Evolutionary conservation across 2,797 vertebrate genomes (phyloP), one percentile per base, ranked within the genome.

Genomic region (Mus minutoides): DNA sequence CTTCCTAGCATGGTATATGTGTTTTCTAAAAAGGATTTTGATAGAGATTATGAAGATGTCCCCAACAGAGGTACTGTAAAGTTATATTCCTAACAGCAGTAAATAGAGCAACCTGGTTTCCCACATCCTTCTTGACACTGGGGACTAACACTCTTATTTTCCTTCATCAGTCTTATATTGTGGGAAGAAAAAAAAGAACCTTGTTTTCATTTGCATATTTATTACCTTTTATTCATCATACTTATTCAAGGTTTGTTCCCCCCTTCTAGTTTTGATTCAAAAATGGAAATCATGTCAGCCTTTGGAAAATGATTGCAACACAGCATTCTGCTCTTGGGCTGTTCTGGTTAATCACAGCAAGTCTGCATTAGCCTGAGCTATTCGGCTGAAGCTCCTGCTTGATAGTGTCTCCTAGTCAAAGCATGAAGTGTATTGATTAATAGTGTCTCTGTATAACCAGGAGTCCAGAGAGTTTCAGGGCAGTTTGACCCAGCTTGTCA

Each of bases 161-260:
- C 93, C 95, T 96, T 90, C 73, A 93, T 92, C 78, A 91, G 82
- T 83, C 34, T 94, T 96, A 86, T 1, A 78, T 80, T 92, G 37
- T 96, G 5, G 54, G 52, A 12, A 46, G 3, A 31, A 43, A n/a
- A 31, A 43, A 94, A 69, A 37, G 4, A 86, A 64, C 26, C 49
- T 92, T 95, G 34, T 71, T 96, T 90, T 95, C 56, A 94, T 91
- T 92, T 89, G 52, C 56, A 95, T 91, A 92, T 94, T 86, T 49
- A 94, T 93, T 96, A 69, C 37, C 80, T 96, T 71, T 71, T 91
- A 92, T 83, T 94, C 58, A 88, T 89, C 80, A 19, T 92, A 78
- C 34, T 71, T 91, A 56, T 84, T 93, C 12, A 40, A 60, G 40
- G 22, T 76, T 37, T 54, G 34, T 54, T 24, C 3, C 14, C 43